These are phyloP conservation scores for Melanotaenia nigrans DNA, from an alignment of 2,797 vertebrate genomes.

Conservation along the genomic window DNA sequence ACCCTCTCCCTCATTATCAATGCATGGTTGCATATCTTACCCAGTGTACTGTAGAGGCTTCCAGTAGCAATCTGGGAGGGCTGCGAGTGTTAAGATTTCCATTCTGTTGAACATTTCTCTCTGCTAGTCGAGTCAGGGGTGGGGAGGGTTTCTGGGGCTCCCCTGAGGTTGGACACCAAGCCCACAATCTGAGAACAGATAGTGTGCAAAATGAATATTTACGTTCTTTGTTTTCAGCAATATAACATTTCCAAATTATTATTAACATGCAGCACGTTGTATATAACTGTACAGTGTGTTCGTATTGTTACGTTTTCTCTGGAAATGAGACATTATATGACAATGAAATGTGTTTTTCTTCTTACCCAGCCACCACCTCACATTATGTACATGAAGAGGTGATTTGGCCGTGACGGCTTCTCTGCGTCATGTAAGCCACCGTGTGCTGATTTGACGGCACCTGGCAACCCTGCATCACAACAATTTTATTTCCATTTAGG, in stretches of 20 bases:
- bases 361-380: constrained; percentile 20
- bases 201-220: constrained; percentile 77
- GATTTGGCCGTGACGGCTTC: constrained; percentile 18
- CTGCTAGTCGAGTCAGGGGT: constrained; percentile 57
- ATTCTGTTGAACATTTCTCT: constrained; percentile 79
- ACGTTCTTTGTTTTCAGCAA: constrained; percentile 33
- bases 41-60: constrained; percentile 82
- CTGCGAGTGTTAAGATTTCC: constrained; percentile 79
- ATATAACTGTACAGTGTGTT: constrained; percentile 24
- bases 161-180: constrained; percentile 76
- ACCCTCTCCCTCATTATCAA: constrained; percentile 74
- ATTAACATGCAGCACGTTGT: constrained; percentile 24
- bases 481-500: constrained; percentile 27
- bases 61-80: constrained; percentile 76
- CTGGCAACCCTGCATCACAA: constrained; percentile 21
- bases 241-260: constrained; percentile 54
- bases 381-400: constrained; percentile 26
- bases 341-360: constrained; percentile 17
- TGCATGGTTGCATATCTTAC: constrained; percentile 77
- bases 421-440: constrained; percentile 14
- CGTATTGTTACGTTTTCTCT: constrained; percentile 21
- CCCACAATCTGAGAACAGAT: constrained; percentile 76
- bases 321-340: constrained; percentile 31
- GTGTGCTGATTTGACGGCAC: constrained; percentile 29
- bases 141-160: constrained; percentile 63